A percentile compares a stretch with the other conserved stretches of the same genome.
Conservation (phyloP, 2,888 invertebrate genomes). For the Eilema caniola region DNA sequence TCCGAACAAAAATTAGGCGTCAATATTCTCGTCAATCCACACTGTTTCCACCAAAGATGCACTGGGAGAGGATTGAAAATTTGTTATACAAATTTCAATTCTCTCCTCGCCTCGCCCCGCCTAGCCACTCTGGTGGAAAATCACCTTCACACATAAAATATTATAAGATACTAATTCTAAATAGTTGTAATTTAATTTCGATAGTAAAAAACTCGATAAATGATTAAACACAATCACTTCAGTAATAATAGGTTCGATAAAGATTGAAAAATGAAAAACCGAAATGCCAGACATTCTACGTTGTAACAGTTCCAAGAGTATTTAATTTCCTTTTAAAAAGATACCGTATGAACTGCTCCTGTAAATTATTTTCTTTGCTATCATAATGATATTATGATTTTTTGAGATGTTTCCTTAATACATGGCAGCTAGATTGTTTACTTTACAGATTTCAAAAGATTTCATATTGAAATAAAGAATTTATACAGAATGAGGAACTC, state of each 20-base stretch:
- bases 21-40: too few relatives aligned
- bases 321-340: neutral
- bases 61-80: too few relatives aligned
- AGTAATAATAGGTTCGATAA: neutral
- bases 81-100: too few relatives aligned
- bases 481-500: too few relatives aligned
- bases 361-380: neutral
- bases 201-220: neutral
- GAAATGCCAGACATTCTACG: neutral
- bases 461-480: too few relatives aligned
- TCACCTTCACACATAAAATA: neutral
- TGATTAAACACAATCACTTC: neutral
- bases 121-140: neutral
- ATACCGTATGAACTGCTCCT: neutral
- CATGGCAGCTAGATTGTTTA: too few relatives aligned
- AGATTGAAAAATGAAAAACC: constrained; percentile 1
- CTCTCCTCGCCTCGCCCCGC: too few relatives aligned
- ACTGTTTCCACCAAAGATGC: too few relatives aligned
- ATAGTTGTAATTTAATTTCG: neutral
- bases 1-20: too few relatives aligned
- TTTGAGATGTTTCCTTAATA: too few relatives aligned
- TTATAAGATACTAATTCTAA: too few relatives aligned
- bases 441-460: too few relatives aligned
- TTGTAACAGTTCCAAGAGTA: neutral
- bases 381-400: neutral